phyloP scores from a whole-genome alignment of 2,113 vertebrate species.

The Gymnarchus niloticus region DNA sequence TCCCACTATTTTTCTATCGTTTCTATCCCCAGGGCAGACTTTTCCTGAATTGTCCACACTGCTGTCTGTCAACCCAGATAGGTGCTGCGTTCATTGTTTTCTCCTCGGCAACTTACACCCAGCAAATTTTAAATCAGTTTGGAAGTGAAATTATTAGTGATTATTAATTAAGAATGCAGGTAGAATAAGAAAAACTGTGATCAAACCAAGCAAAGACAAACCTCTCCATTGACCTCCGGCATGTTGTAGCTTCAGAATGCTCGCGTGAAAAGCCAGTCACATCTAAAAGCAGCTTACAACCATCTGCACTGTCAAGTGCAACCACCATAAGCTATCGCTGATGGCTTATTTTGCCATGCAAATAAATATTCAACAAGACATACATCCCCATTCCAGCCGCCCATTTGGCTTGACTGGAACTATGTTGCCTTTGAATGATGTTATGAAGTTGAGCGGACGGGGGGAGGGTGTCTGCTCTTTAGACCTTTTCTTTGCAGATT shows the following conservation, averaged over 20 bases:
- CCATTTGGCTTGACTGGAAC: conserved; percentile 3
- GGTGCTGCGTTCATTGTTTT: background rate
- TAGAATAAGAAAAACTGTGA: background rate
- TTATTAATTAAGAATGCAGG: background rate
- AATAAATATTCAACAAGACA: conserved; percentile 15
- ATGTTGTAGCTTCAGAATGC: background rate
- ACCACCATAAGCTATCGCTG: background rate
- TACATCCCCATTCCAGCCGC: background rate
- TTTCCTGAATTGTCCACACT: background rate
- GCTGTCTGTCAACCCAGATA: background rate
- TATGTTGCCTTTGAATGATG: background rate
- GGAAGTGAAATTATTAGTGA: background rate
- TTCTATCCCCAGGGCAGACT: background rate
- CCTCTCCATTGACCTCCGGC: background rate
- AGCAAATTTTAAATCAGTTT: background rate
- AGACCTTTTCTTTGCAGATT: background rate
- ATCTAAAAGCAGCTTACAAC: background rate
- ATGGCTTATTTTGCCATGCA: background rate
- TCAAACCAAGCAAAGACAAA: background rate
- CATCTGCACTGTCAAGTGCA: background rate
- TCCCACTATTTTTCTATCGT: background rate
- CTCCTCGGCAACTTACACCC: background rate
- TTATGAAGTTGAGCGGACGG: background rate
- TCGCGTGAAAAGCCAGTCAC: background rate
- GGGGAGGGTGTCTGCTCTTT: background rate